Conservation (phyloP, 92 coral and sea anemone species). For the Palythoa heliodiscus region DNA sequence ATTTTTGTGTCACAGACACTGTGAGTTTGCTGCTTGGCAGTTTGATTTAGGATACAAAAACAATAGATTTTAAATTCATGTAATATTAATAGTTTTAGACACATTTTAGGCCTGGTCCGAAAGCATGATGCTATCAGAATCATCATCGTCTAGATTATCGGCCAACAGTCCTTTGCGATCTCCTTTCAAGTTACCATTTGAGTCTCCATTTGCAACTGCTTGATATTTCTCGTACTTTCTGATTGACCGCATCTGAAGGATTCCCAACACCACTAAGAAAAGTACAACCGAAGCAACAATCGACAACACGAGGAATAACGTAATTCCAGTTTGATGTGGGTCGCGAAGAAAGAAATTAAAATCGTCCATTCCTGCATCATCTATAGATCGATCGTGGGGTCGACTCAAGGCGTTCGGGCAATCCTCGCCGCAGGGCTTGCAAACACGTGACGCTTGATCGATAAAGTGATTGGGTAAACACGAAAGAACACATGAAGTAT, state of each 20-base stretch:
- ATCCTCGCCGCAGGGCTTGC: conserved; percentile 68
- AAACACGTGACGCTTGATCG: conserved; percentile 63
- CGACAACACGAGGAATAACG: conserved; percentile 54
- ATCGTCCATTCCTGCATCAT: conserved; percentile 50
- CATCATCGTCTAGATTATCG: conserved; percentile 26
- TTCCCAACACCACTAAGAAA: conserved; percentile 68
- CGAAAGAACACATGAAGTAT: conserved; percentile 76
- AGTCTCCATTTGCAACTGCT: conserved; percentile 17
- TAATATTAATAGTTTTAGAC: no score
- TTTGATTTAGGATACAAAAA: no score
- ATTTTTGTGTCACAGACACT: no score
- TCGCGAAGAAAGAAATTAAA: conserved; percentile 62
- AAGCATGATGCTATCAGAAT: not conserved
- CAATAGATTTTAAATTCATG: no score
- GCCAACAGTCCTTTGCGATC: conserved; percentile 15
- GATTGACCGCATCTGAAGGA: conserved; percentile 67
- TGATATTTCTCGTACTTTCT: conserved; percentile 21
- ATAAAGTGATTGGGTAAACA: conserved; percentile 67
- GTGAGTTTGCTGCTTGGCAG: no score
- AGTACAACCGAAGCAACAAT: conserved; percentile 51
- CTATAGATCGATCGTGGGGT: conserved; percentile 72
- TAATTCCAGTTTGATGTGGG: conserved; percentile 53
- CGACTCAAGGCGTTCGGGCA: conserved; percentile 55
- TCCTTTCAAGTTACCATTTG: conserved; percentile 31
- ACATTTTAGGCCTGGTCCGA: no score